phyloP scores from a whole-genome alignment of 2,888 invertebrate species.

The Oxytorus armatus region DNA sequence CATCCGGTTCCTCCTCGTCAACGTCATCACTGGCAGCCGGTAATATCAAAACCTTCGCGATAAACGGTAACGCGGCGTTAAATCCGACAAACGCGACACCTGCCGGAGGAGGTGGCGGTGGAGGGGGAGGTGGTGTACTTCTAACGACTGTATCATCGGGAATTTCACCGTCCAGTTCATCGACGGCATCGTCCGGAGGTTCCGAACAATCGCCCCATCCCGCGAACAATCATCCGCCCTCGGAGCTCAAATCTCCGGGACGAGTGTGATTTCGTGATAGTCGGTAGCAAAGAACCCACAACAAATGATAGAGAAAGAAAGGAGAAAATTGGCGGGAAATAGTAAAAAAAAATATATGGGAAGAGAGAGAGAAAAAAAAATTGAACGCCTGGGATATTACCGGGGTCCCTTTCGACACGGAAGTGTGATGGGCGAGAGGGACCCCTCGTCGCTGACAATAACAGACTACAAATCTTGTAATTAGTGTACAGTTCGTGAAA shows the following conservation, averaged over 20 bases:
- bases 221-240: constrained; percentile 75
- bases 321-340: constrained; percentile 20
- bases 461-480: constrained; percentile 80
- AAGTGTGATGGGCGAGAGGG: neutral
- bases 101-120: constrained; percentile 84
- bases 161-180: constrained; percentile 86
- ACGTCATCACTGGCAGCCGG: constrained; percentile 44
- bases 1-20: constrained; percentile 56
- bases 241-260: constrained; percentile 83
- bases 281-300: constrained; percentile 56
- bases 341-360: constrained; percentile 14
- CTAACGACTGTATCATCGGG: constrained; percentile 86
- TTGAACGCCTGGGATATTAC: constrained; percentile 40
- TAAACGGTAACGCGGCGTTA: constrained; percentile 82
- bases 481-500: constrained; percentile 82
- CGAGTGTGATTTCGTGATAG: constrained; percentile 80
- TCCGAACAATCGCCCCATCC: constrained; percentile 82
- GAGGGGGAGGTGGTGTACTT: constrained; percentile 86
- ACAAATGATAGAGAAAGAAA: constrained; percentile 1
- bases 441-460: constrained; percentile 74
- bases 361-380: neutral
- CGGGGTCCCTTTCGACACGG: constrained; percentile 26
- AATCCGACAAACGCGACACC: constrained; percentile 70
- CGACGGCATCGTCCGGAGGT: constrained; percentile 86
- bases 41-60: constrained; percentile 77